Base-by-base conservation (phyloP, 1,140 invertebrate genomes). In the Drosophila yakuba region DNA sequence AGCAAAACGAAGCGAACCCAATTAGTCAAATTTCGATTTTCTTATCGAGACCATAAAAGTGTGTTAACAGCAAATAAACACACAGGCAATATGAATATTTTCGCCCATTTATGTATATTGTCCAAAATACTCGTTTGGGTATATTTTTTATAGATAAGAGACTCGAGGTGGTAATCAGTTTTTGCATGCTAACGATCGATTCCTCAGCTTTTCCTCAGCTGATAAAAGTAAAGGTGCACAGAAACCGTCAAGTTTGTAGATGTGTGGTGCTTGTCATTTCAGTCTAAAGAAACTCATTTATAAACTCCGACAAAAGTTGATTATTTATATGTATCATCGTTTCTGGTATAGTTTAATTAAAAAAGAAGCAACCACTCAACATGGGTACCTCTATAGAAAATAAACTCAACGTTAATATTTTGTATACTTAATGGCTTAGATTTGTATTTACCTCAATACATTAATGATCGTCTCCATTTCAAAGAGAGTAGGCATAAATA, bases 11-110 rank as follows among this genome's bases (percentile, higher is more conserved):
- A 71, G 23, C 35, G 10, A 39, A 38, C 35, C 50, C 28, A 71
- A 71, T 71, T 71, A 71, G 67, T 71, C 63, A 48, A 69, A 69
- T 39, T 69, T 64, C 23, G 47, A 74, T 52, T 66, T 55, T 15
- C 61, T 59, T 75, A 75, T 75, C 54, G 20, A 36, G 15, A 39
- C 12, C 28, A 50, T 54, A 75, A 54, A 75, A 52, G 74, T 58
- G 47, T 75, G 73, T 75, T 66, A 75, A 75, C 73, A 75, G 39
- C 73, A 66, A 75, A 66, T 58, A 54, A 75, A 66, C 60, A 66
- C 15, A 23, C 14, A 44, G 32, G 14, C 28, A 39, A 57, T 62
- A 73, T 55, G 50, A 43, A 63, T 51, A 67, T 43, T 50, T 66
- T 10, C 51, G 41, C 11, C 25, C 35, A 35, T 39, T 17, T 15